Evolutionary conservation across 2,797 vertebrate species (phyloP), one percentile per base, ranked within the genome.

Genomic region (Gambusia yucatana): DNA sequence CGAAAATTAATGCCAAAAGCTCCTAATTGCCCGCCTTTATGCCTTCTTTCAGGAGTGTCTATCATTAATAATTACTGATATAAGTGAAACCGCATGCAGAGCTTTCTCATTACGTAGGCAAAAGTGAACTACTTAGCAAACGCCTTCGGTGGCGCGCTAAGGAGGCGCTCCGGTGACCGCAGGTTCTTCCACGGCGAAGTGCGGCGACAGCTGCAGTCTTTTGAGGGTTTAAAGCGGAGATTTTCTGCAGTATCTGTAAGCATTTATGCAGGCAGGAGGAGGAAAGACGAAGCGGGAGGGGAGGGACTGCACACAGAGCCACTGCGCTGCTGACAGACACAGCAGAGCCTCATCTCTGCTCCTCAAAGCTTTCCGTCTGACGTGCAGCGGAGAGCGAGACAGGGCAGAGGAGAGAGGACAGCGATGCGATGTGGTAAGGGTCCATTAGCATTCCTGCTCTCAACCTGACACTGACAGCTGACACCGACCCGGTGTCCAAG

Each of bases 401-500:
- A 57, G 74, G 28, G 22, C 36, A 48, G 8, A 76, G 70, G 83
- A 78, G 76, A 63, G 46, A 75, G 36, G 76, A 55, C 72, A 36
- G 78, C 8, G 76, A 76, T 65, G 79, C 84, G 39, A 65, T 88
- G 89, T 84, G 86, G 91, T 77, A 59, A 86, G 73, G 86, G 77
- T 63, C 90, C 90, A 93, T 94, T 95, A 94, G 89, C 89, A 94
- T 95, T 92, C 89, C 84, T 72, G 75, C 87, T 85, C 87, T 88
- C 83, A 84, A 87, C 86, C 89, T 79, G 85, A 91, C 92, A 88
- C 88, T 94, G 93, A 94, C 92, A 94, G 91, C 90, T 93, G 93
- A 94, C 92, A 90, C 89, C 89, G 91, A 92, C 88, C 84, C 79
- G 61, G 86, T 91, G 93, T 93, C 92, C 92, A 92, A 92, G 91